Percentiles rank a stretch among this genome's conserved stretches.
Evolutionary conservation across 2,888 invertebrate species (phyloP).

Genomic region (Mythimna loreyi): DNA sequence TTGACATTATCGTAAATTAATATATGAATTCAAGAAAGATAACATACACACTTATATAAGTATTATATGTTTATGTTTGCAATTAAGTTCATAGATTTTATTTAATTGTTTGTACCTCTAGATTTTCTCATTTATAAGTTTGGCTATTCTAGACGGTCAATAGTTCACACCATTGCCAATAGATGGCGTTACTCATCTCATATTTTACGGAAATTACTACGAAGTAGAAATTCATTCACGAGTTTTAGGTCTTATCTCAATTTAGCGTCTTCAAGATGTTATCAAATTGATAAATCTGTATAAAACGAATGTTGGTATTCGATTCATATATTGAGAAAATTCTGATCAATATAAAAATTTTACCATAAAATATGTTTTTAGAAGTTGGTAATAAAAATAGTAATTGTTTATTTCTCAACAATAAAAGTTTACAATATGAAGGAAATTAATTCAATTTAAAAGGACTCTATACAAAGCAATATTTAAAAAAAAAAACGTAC

Average conservation of each 20-base stretch:
- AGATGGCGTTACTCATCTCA: conserved; percentile 38
- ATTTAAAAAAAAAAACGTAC: no score
- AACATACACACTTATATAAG: conserved; percentile 14
- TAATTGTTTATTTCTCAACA: no score
- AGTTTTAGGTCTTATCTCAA: conserved; percentile 3
- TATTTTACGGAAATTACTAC: not conserved
- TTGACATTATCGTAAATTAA: conserved; percentile 15
- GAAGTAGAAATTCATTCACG: not conserved
- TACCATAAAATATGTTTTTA: no score
- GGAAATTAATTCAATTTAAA: no score
- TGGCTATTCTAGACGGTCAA: not conserved
- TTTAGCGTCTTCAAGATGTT: not conserved
- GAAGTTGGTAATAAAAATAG: no score
- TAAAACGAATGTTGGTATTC: not conserved
- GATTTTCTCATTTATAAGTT: not conserved
- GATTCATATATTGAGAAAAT: not conserved
- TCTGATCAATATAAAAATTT: no score
- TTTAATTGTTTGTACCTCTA: not conserved
- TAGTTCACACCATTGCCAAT: conserved; percentile 8
- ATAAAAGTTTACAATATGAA: no score
- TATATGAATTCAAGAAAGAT: not conserved
- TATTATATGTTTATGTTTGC: not conserved
- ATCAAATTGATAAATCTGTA: not conserved
- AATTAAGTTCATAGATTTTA: not conserved
- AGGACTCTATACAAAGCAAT: no score